phyloP scores from a whole-genome alignment of 2,888 invertebrate genomes.

The Chloromyia formosa region DNA sequence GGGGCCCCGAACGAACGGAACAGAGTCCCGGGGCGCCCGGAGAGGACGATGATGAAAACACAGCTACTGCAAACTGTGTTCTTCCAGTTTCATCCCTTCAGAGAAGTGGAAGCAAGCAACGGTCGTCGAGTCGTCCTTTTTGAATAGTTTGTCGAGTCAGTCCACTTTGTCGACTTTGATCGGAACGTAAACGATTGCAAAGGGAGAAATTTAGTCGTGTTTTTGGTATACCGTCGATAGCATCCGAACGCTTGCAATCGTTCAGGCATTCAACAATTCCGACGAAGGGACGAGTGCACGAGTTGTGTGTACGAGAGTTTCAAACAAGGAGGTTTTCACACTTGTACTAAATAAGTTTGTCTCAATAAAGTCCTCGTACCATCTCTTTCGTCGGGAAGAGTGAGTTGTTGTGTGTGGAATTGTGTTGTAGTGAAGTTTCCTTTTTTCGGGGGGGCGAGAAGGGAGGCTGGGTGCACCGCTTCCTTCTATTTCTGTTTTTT shows the following conservation, averaged over 20 bases:
- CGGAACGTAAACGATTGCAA: conserved; percentile 38
- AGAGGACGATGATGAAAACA: neutral
- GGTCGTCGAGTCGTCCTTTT: conserved; percentile 29
- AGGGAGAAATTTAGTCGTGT: conserved; percentile 31
- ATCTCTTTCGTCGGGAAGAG: conserved; percentile 14
- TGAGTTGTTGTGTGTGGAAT: conserved; percentile 30
- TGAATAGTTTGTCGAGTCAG: conserved; percentile 24
- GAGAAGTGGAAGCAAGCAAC: conserved; percentile 2
- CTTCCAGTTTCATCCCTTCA: conserved; percentile 30
- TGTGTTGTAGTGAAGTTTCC: conserved; percentile 35
- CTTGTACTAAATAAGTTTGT: conserved; percentile 39
- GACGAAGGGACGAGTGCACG: neutral
- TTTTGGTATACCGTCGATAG: conserved; percentile 33
- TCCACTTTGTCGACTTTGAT: conserved; percentile 41
- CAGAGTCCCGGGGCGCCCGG: no score
- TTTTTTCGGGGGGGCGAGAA: conserved; percentile 1
- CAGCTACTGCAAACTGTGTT: conserved; percentile 32
- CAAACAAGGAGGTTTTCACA: conserved; percentile 39
- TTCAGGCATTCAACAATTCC: conserved; percentile 11
- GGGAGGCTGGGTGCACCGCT: no score
- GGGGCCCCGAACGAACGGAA: neutral
- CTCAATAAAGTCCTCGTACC: conserved; percentile 31
- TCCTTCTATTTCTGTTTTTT: neutral
- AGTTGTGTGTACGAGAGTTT: neutral
- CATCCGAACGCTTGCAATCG: conserved; percentile 18